Evolutionary conservation across 2,888 invertebrate genomes (phyloP).

Genomic region (Coleophora deauratella): DNA sequence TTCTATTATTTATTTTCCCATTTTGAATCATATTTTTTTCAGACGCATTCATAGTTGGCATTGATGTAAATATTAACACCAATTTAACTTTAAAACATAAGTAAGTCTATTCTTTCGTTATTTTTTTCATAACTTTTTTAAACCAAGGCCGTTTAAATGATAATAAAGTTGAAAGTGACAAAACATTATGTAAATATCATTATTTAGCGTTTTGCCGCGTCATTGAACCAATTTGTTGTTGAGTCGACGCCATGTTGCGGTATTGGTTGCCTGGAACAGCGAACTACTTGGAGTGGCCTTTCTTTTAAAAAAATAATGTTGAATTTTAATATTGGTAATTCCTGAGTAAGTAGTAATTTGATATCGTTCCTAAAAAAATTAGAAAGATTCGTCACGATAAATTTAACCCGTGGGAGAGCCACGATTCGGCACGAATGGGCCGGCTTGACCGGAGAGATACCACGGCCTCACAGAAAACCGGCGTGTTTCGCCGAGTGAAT

Average conservation of each 20-base stretch:
- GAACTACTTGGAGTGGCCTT: constrained; percentile 22
- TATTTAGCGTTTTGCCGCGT: constrained; percentile 53
- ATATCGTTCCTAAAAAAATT: neutral
- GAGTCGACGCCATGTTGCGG: constrained; percentile 31
- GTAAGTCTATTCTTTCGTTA: neutral
- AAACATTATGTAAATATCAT: constrained; percentile 72
- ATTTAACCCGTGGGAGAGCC: no score
- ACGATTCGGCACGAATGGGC: no score
- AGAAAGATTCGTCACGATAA: no score
- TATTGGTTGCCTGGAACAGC: constrained; percentile 38
- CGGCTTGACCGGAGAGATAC: no score
- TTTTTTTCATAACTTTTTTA: neutral
- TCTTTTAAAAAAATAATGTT: neutral
- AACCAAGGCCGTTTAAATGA: constrained; percentile 17
- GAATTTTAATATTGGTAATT: neutral
- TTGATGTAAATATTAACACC: neutral
- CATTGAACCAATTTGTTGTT: constrained; percentile 65
- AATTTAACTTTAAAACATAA: no score
- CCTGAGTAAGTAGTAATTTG: neutral
- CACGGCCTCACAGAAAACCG: no score
- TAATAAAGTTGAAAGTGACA: constrained; percentile 66
- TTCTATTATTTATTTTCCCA: no score
- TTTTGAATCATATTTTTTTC: no score
- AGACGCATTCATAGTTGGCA: no score
- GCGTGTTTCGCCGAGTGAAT: no score